phyloP scores from a whole-genome alignment of 2,113 vertebrate genomes.

The Grantiella picta region DNA sequence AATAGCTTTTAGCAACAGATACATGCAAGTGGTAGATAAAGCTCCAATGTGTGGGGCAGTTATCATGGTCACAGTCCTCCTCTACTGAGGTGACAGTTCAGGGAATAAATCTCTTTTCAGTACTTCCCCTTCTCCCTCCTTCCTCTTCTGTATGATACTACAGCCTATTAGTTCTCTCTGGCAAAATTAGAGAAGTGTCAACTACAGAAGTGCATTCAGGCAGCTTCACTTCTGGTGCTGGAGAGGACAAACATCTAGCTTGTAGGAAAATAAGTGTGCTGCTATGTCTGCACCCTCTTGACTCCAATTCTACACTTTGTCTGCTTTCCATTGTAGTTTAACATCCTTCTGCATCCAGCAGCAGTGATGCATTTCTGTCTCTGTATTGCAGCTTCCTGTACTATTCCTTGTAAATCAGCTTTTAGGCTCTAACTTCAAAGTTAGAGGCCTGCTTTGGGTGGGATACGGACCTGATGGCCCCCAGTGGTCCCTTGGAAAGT shows the following conservation, averaged over 20 bases:
- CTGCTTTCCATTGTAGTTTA: background rate
- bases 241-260: background rate
- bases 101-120: background rate
- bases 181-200: background rate
- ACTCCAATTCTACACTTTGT: background rate
- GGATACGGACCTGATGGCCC: background rate
- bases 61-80: background rate
- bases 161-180: background rate
- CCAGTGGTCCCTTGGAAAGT: background rate
- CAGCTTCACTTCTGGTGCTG: background rate
- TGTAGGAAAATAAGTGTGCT: background rate
- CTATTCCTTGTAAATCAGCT: background rate
- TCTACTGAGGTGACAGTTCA: background rate
- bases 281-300: background rate
- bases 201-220: background rate
- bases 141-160: background rate
- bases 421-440: background rate
- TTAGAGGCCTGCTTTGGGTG: background rate
- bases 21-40: rapidly evolving
- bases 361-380: background rate
- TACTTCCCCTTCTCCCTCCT: background rate
- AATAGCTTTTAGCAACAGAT: background rate
- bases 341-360: background rate
- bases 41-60: background rate
- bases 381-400: background rate